A percentile compares a stretch with the other conserved stretches of the same genome.
Evolutionary conservation across 2,113 vertebrate species (phyloP).

Genomic region (Martes martes): DNA sequence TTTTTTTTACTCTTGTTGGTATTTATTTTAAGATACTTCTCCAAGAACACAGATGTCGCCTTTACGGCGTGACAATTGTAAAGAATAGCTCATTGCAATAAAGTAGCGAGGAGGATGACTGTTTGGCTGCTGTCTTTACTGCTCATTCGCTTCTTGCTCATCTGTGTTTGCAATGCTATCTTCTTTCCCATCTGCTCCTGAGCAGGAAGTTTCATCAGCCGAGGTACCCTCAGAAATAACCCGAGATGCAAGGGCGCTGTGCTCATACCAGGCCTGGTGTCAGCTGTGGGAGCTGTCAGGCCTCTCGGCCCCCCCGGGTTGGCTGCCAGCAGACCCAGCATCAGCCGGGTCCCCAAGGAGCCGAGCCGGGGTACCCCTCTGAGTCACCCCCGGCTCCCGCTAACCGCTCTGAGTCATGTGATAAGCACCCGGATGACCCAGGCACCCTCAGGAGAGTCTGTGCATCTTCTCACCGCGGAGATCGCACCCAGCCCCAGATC

Average conservation of each 20-base stretch:
- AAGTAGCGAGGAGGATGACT: background rate
- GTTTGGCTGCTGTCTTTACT: background rate
- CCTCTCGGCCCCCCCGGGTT: background rate
- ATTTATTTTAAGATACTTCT: slow-evolving; percentile 64
- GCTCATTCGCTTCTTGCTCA: background rate
- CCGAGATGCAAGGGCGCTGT: slow-evolving; percentile 64
- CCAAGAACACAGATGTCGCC: slow-evolving; percentile 56
- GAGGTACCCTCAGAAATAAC: slow-evolving; percentile 60
- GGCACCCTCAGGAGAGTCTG: background rate
- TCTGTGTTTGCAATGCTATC: background rate
- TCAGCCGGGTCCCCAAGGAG: slow-evolving; percentile 68
- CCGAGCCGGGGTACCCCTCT: background rate
- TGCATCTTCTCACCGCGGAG: background rate
- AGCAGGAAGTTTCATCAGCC: slow-evolving; percentile 58
- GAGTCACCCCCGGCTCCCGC: background rate
- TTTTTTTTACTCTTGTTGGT: slow-evolving; percentile 34
- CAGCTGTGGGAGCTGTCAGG: slow-evolving; percentile 50
- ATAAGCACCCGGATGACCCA: slow-evolving; percentile 32
- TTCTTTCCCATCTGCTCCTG: slow-evolving; percentile 32
- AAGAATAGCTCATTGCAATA: background rate
- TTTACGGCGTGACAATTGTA: slow-evolving; percentile 34
- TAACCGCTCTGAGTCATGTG: slow-evolving; percentile 55
- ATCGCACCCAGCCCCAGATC: background rate
- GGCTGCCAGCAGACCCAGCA: slow-evolving; percentile 62
- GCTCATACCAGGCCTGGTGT: slow-evolving; percentile 63